Conservation (phyloP, 92 coral and sea anemone species). For the Phenganax marumi region DNA sequence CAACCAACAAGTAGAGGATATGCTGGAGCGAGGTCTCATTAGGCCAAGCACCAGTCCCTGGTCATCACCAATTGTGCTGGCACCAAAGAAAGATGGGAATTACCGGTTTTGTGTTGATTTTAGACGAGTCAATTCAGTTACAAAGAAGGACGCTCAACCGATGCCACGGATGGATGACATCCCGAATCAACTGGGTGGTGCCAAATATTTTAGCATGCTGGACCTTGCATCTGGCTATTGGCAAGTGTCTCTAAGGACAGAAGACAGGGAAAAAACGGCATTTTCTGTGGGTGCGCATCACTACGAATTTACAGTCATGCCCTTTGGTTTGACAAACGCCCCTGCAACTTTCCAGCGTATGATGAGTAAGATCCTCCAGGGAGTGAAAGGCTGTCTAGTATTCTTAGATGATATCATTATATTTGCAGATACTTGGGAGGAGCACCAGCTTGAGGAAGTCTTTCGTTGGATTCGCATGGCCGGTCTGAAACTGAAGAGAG, state of each 20-base stretch:
- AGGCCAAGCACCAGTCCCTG: constrained; percentile 26
- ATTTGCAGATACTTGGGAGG: constrained; percentile 21
- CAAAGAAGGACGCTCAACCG: constrained; percentile 23
- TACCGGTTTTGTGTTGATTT: constrained; percentile 37
- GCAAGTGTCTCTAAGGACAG: background rate
- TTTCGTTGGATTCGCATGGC: constrained; percentile 18
- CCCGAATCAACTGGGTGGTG: constrained; percentile 9
- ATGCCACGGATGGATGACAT: constrained; percentile 19
- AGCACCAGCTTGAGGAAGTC: constrained; percentile 26
- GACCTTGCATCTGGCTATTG: constrained; percentile 20
- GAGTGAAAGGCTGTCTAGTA: background rate
- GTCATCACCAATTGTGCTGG: constrained; percentile 21
- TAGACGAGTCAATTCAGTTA: constrained; percentile 6
- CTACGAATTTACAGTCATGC: constrained; percentile 26
- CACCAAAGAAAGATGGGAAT: constrained; percentile 29
- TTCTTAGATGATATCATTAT: constrained; percentile 17
- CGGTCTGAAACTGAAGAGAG: constrained; percentile 44
- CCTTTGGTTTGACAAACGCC: constrained; percentile 5
- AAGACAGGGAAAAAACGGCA: constrained; percentile 8
- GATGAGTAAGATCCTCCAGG: constrained; percentile 2
- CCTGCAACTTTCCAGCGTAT: constrained; percentile 15
- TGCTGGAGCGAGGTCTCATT: constrained; percentile 23
- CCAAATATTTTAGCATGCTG: constrained; percentile 8
- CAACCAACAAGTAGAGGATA: constrained; percentile 9
- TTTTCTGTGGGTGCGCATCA: background rate